Conservation (phyloP, 2,113 vertebrate genomes). For the Tupaia chinensis region DNA sequence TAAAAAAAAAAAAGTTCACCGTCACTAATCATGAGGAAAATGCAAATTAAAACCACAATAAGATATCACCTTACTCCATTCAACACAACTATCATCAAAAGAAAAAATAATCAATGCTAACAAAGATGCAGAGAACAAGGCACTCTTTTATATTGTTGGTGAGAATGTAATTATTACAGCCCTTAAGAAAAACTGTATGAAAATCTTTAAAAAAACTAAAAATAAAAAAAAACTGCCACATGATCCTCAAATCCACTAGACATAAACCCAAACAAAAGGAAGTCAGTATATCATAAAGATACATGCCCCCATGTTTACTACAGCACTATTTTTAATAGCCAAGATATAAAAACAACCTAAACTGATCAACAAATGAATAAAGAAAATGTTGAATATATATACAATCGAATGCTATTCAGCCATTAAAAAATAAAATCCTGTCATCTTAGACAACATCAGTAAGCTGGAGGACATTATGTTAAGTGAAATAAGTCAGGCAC, state of each 20-base stretch:
- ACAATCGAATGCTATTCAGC: conserved; percentile 5
- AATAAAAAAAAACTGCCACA: neutral
- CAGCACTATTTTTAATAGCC: conserved; percentile 29
- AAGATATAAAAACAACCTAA: neutral
- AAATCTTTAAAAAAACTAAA: neutral
- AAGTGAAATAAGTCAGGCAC: conserved; percentile 28
- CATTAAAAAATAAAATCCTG: conserved; percentile 44
- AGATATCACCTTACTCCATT: too few species aligned
- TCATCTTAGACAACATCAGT: neutral
- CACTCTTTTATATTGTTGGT: neutral
- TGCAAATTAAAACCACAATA: too few species aligned
- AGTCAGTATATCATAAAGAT: neutral
- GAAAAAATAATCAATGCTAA: too few species aligned
- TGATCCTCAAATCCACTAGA: neutral
- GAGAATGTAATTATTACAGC: conserved; percentile 1
- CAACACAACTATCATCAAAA: too few species aligned
- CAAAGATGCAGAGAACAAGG: too few species aligned
- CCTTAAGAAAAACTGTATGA: conserved; percentile 41
- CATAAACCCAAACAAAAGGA: neutral
- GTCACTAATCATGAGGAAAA: too few species aligned
- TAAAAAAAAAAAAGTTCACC: too few species aligned
- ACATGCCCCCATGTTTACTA: neutral
- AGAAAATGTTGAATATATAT: neutral
- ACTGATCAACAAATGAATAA: neutral
- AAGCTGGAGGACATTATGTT: conserved; percentile 6